Conservation (phyloP, 1,140 invertebrate species). For the Lanistes nyassanus region DNA sequence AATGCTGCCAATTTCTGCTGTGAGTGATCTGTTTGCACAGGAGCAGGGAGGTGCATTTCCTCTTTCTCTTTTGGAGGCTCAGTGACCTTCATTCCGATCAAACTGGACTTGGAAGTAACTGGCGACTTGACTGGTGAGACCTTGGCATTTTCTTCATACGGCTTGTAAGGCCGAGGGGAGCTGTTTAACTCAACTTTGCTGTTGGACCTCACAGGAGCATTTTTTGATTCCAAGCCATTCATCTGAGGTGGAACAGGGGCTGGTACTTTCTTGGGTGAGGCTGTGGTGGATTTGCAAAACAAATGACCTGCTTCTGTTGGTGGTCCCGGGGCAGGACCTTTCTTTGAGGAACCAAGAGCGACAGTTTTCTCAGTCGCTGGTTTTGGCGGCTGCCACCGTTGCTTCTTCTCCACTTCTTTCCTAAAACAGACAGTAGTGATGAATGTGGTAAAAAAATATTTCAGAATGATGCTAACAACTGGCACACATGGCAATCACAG, state of each 20-base stretch:
- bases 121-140: slow-evolving; percentile 20
- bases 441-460: too few species aligned
- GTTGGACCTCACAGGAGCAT: slow-evolving; percentile 14
- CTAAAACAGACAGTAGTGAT: slow-evolving; percentile 31
- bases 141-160: slow-evolving; percentile 4
- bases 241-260: background rate
- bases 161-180: slow-evolving; percentile 33
- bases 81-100: slow-evolving; percentile 26
- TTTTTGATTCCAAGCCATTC: slow-evolving; percentile 12
- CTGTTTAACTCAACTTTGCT: slow-evolving; percentile 33
- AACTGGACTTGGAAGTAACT: slow-evolving; percentile 8
- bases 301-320: slow-evolving; percentile 23
- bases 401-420: slow-evolving; percentile 55
- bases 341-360: slow-evolving; percentile 40
- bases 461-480: too few species aligned
- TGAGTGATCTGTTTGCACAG: too few species aligned
- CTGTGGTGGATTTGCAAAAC: background rate
- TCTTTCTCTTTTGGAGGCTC: too few species aligned
- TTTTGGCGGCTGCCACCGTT: slow-evolving; percentile 52
- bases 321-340: slow-evolving; percentile 37
- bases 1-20: slow-evolving; percentile 1
- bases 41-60: too few species aligned
- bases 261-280: background rate
- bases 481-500: too few species aligned
- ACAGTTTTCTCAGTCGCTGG: background rate